A percentile compares a stretch with the other conserved stretches of the same genome.
Conservation (phyloP, 2,888 invertebrate genomes). For the Drosophila atripex region DNA sequence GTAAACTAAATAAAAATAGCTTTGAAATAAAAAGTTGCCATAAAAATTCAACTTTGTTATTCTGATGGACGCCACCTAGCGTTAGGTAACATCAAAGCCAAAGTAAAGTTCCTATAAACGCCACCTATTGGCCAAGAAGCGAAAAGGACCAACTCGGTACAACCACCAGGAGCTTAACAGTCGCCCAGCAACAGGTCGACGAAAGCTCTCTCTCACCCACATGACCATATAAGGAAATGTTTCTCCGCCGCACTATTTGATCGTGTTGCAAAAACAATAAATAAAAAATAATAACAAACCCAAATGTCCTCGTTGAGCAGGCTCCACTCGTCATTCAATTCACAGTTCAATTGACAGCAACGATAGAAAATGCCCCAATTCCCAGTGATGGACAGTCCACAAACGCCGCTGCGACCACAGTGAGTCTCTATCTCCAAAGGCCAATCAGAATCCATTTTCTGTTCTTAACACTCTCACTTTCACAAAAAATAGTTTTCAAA, state of each 20-base stretch:
- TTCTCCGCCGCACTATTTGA: not conserved
- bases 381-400: slow-evolving; percentile 50
- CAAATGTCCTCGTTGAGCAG: slow-evolving; percentile 79
- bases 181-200: slow-evolving; percentile 38
- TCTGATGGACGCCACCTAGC: not conserved
- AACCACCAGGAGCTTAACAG: not conserved
- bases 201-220: not conserved
- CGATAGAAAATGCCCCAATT: slow-evolving; percentile 76
- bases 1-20: not conserved
- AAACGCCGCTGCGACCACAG: not conserved
- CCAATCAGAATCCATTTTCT: slow-evolving; percentile 41
- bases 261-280: slow-evolving; percentile 17
- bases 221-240: slow-evolving; percentile 1
- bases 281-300: slow-evolving; percentile 69
- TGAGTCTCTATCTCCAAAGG: slow-evolving; percentile 7
- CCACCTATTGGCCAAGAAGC: slow-evolving; percentile 21
- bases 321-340: slow-evolving; percentile 81
- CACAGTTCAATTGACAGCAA: slow-evolving; percentile 71
- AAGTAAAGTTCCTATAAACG: not conserved
- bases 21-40: not conserved
- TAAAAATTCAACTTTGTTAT: not conserved
- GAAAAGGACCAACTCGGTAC: not conserved
- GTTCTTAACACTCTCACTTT: not conserved
- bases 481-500: slow-evolving; percentile 11
- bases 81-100: not conserved